Conservation (phyloP, 2,888 invertebrate species). For the Ophraella communa region DNA sequence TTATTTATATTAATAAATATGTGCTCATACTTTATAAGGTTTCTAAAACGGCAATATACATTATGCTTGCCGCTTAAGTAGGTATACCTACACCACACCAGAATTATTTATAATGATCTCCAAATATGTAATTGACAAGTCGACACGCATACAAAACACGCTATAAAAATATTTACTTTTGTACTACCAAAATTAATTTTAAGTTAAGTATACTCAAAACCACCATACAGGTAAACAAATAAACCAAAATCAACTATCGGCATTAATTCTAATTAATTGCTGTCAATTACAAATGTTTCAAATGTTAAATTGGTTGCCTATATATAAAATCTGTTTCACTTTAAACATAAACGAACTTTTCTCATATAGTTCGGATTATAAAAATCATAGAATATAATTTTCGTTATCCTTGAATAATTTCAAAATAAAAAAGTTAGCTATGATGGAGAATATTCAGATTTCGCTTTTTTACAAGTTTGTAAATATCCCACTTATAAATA, state of each 20-base stretch:
- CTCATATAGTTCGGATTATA: too few relatives aligned
- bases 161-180: neutral
- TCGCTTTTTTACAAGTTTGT: too few relatives aligned
- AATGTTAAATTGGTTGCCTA: neutral
- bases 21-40: neutral
- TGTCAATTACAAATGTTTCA: too few relatives aligned
- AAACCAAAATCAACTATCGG: neutral
- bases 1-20: neutral
- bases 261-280: neutral
- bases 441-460: too few relatives aligned
- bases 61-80: neutral
- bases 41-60: neutral
- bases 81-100: neutral
- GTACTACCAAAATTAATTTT: neutral
- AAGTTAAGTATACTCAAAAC: neutral
- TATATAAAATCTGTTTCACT: too few relatives aligned
- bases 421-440: too few relatives aligned
- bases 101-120: neutral
- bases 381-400: too few relatives aligned
- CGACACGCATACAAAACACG: neutral
- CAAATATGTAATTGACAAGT: neutral
- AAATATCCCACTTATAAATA: too few relatives aligned
- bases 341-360: too few relatives aligned
- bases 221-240: neutral
- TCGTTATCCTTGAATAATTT: too few relatives aligned